Percentiles rank a stretch among this genome's conserved stretches.
Evolutionary conservation across 1,140 invertebrate genomes (phyloP).

Genomic region (Nymphalis io): DNA sequence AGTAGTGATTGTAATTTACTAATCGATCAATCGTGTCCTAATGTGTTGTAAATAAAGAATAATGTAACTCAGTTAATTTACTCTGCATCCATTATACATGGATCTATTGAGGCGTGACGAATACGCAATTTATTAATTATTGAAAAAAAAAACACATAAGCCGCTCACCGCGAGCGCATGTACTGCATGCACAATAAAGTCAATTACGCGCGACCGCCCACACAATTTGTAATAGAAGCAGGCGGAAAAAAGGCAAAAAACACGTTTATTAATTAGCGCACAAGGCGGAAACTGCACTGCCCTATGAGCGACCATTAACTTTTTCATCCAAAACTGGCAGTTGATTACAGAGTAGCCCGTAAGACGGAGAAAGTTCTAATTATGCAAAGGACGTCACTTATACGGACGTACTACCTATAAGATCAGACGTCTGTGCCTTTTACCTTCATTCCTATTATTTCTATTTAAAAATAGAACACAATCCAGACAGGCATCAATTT

Average conservation of each 20-base stretch:
- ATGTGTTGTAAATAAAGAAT: background rate
- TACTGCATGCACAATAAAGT: slow-evolving; percentile 20
- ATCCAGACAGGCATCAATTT: background rate
- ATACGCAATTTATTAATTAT: slow-evolving; percentile 21
- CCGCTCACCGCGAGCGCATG: background rate
- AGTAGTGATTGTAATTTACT: background rate
- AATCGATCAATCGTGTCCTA: background rate
- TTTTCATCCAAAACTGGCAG: slow-evolving; percentile 20
- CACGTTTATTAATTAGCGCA: slow-evolving; percentile 42
- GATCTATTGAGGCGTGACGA: slow-evolving; percentile 18
- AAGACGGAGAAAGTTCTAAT: slow-evolving; percentile 26
- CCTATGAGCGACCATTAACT: slow-evolving; percentile 25
- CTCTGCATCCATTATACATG: slow-evolving; percentile 4
- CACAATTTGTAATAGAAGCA: slow-evolving; percentile 44
- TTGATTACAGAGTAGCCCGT: slow-evolving; percentile 15
- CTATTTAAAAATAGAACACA: background rate
- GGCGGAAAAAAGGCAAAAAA: slow-evolving; percentile 32
- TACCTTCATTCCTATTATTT: background rate
- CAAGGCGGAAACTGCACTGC: slow-evolving; percentile 42
- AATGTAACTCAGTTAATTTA: slow-evolving; percentile 12
- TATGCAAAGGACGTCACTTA: slow-evolving; percentile 22
- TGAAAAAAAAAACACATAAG: slow-evolving; percentile 12
- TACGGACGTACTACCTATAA: background rate
- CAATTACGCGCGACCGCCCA: slow-evolving; percentile 43
- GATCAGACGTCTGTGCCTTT: background rate